Evolutionary conservation across 2,113 vertebrate species (phyloP), one percentile per base, ranked within the genome.

Genomic region (Brachyistius frenatus): DNA sequence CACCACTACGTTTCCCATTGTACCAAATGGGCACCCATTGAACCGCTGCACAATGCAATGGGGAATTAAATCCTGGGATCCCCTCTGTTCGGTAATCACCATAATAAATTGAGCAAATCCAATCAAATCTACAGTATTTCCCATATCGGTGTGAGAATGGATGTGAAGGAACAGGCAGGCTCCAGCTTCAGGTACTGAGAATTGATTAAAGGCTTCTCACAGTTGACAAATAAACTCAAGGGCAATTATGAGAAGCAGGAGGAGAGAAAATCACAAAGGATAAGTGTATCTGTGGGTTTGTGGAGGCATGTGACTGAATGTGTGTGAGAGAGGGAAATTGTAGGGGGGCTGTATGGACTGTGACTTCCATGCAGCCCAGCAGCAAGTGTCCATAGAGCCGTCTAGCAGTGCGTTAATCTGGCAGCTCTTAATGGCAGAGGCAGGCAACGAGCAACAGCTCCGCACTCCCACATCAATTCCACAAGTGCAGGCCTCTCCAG

Each of bases 401-500:
- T 79, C 66, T 73, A 76, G 57, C 66, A 76, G 85, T 85, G 84
- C 55, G 6, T 88, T 92, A 76, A 91, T 91, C 68, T 86, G 83
- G 66, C 85, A 87, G 73, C 69, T 86, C 91, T 91, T 91, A 90
- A 92, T 92, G 86, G 86, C 47, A 57, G 57, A 88, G 74, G 65
- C 80, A 78, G 79, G 55, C 71, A 76, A 60, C 72, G 65, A 74
- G 47, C 64, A 80, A 73, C 67, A 61, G 81, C 41, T 63, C 66
- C 1, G 5, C 60, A 81, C 81, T 91, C 81, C 74, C 75, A 82
- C 73, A 50, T 66, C 76, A 78, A 62, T 68, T 70, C 78, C 73
- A 82, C 53, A 56, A 62, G 70, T 76, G 75, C 74, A 77, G 57
- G 66, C 68, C 72, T 88, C 64, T 50, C 74, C 79, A 73, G 73